Evolutionary conservation across 2,888 invertebrate species (phyloP).

Genomic region (Pristionchus mayeri): DNA sequence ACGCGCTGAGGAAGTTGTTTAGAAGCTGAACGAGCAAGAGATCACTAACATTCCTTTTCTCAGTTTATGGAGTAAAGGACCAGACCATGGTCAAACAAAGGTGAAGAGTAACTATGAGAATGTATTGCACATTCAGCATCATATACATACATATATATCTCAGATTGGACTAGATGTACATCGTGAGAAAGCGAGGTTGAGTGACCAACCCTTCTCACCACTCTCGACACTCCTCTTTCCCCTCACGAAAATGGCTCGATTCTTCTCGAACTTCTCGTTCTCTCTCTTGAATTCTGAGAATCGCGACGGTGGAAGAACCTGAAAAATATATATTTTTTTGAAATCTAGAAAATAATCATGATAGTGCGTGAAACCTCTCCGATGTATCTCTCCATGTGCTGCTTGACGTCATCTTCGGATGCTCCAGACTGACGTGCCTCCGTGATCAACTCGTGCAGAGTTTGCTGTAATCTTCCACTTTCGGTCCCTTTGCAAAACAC

Average conservation of each 20-base stretch:
- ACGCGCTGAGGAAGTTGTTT: constrained; percentile 37
- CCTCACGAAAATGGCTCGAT: constrained; percentile 8
- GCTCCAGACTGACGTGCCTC: constrained; percentile 54
- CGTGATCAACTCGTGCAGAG: constrained; percentile 55
- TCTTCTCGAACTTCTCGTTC: constrained; percentile 53
- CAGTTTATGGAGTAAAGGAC: no score
- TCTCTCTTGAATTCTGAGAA: constrained; percentile 53
- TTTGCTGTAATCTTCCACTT: constrained; percentile 48
- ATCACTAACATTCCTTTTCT: no score
- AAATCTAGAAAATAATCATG: background rate
- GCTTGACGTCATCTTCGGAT: constrained; percentile 49
- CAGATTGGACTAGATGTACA: no score
- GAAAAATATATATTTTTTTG: background rate
- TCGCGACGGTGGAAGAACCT: constrained; percentile 52
- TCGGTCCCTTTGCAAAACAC: no score
- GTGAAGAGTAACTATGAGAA: no score
- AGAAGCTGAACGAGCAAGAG: background rate
- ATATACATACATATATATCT: no score
- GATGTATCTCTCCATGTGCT: constrained; percentile 53
- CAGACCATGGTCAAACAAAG: no score
- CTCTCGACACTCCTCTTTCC: constrained; percentile 45
- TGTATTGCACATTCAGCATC: no score
- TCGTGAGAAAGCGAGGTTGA: no score
- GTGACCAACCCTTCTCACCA: background rate
- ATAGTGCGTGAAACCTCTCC: no score